These are phyloP conservation scores for Gobionotothen gibberifrons DNA, from an alignment of 2,797 vertebrate species.

Conservation along the genomic window DNA sequence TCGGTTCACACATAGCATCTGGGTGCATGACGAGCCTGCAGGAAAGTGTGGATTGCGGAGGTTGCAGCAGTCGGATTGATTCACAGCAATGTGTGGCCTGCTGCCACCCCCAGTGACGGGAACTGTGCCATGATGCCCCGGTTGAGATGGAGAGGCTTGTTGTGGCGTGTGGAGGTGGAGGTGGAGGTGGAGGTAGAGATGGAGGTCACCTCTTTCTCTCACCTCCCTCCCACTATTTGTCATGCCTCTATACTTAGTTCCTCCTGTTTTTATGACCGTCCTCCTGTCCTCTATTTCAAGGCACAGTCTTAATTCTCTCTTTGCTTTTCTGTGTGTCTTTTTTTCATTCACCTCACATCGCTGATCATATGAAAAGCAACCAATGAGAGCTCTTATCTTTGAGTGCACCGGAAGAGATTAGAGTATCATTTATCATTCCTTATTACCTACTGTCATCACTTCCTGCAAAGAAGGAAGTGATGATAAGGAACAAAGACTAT, in stretches of 20 bases:
- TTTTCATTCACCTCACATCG: slow-evolving; percentile 42
- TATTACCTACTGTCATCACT: slow-evolving; percentile 51
- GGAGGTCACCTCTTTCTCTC: slow-evolving; percentile 68
- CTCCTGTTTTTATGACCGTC: slow-evolving; percentile 42
- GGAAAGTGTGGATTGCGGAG: slow-evolving; percentile 72
- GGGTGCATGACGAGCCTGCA: slow-evolving; percentile 69
- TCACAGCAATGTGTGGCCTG: slow-evolving; percentile 74
- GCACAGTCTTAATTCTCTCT: slow-evolving; percentile 26
- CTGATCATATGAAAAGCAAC: slow-evolving; percentile 39
- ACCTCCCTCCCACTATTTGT: slow-evolving; percentile 62
- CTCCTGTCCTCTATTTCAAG: slow-evolving; percentile 63
- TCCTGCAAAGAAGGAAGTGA: slow-evolving; percentile 55
- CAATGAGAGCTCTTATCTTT: slow-evolving; percentile 66
- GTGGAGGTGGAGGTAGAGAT: slow-evolving; percentile 68
- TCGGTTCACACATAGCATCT: slow-evolving; percentile 69
- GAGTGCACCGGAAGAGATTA: slow-evolving; percentile 64
- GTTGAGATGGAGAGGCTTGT: slow-evolving; percentile 73
- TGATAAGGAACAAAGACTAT: slow-evolving; percentile 27
- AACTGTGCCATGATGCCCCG: slow-evolving; percentile 66
- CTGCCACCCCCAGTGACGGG: slow-evolving; percentile 73
- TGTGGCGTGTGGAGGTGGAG: slow-evolving; percentile 66
- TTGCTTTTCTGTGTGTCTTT: slow-evolving; percentile 33
- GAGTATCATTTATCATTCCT: slow-evolving; percentile 61
- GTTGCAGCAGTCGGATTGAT: slow-evolving; percentile 74
- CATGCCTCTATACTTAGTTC: slow-evolving; percentile 70